Evolutionary conservation across 2,113 vertebrate species (phyloP).

Genomic region (Coracopsis vasa): DNA sequence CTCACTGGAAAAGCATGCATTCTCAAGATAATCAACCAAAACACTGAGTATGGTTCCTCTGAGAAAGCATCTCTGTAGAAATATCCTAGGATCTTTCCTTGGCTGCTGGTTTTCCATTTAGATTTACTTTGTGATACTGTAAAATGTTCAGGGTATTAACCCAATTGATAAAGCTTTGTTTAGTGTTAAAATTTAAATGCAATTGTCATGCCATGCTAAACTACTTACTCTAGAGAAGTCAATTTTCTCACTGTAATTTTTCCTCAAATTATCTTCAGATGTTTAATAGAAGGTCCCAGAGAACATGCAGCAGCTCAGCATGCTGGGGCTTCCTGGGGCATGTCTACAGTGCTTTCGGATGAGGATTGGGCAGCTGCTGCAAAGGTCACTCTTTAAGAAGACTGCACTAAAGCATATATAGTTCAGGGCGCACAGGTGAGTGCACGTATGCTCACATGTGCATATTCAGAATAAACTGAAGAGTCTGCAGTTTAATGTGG

Average conservation of each 20-base stretch:
- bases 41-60: background rate
- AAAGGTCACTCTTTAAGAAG: background rate
- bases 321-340: fast-evolving
- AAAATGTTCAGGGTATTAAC: background rate
- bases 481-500: background rate
- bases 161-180: background rate
- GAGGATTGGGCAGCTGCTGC: background rate
- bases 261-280: background rate
- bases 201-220: background rate
- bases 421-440: fast-evolving
- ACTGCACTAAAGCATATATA: fast-evolving
- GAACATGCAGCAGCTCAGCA: fast-evolving
- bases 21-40: background rate
- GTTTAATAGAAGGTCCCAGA: background rate
- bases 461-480: background rate
- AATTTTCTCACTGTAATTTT: background rate
- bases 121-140: background rate
- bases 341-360: background rate
- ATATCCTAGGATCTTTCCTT: background rate
- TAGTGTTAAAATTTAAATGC: background rate
- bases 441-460: fast-evolving
- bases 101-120: background rate
- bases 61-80: background rate
- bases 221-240: background rate
- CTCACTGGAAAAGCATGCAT: background rate